Evolutionary conservation across 2,888 invertebrate genomes (phyloP).

Genomic region (Thysanoteuthis rhombus): DNA sequence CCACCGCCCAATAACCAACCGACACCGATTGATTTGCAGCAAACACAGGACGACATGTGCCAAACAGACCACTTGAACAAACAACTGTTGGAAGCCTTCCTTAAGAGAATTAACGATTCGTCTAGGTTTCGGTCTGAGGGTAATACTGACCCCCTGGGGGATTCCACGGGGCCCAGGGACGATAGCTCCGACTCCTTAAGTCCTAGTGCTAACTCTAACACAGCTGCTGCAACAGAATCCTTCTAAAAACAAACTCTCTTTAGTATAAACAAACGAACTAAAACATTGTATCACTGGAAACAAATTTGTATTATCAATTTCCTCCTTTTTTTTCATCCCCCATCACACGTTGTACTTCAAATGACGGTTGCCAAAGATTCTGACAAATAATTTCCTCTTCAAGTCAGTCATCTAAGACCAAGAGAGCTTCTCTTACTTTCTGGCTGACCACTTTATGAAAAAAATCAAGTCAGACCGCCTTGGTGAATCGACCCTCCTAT

Average conservation of each 20-base stretch:
- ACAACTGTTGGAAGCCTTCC: conserved; percentile 28
- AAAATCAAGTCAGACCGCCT: background rate
- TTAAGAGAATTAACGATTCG: conserved; percentile 28
- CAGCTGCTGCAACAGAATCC: conserved; percentile 17
- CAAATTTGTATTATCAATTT: no score
- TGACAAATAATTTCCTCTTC: no score
- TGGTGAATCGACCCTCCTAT: background rate
- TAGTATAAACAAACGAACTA: background rate
- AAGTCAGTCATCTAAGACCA: no score
- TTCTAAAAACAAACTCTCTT: background rate
- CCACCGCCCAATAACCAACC: conserved; percentile 22
- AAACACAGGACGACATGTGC: background rate
- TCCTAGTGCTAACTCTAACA: background rate
- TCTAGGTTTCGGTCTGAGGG: conserved; percentile 22
- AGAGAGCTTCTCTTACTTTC: no score
- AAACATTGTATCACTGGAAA: no score
- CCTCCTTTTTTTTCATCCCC: no score
- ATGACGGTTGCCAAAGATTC: no score
- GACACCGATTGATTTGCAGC: background rate
- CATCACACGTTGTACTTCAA: no score
- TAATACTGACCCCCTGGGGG: background rate
- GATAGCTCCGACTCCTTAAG: background rate
- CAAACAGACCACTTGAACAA: conserved; percentile 32
- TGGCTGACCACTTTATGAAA: background rate
- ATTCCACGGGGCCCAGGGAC: background rate